Evolutionary conservation across 2,797 vertebrate species (phyloP), one percentile per base, ranked within the genome.

Genomic region (Spondyliosoma cantharus): DNA sequence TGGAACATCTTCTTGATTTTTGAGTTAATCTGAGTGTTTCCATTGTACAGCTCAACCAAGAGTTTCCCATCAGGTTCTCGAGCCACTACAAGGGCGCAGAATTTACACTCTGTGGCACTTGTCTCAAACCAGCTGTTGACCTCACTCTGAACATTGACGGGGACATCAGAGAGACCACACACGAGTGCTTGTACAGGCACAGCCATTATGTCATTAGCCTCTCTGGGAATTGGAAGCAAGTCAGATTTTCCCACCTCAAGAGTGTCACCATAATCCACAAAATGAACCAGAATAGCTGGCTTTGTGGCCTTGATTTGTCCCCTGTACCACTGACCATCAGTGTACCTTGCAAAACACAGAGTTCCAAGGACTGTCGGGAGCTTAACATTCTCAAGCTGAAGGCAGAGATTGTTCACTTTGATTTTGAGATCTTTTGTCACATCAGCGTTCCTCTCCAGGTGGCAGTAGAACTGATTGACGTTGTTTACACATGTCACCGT

Each of bases 261-360:
- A 14, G 93, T 96, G 87, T 99, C 96, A 0, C 98, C 98, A 83
- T 97, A 99, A 92, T 99, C 98, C 84, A 99, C 97, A 95, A 99
- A 99, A 62, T 97, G 95, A 25, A 98, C 94, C 50, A 93, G 75
- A 19, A 90, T 81, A 0, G 81, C 91, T 11, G 96, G 93, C 0
- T 93, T 89, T 85, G 84, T 91, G 70, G 93, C 92, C 54, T 76
- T 92, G 72, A 97, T 93, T 61, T 96, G 85, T 37, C 95, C 97
- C 68, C 98, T 96, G 50, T 98, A 98, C 98, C 98, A 99, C 43
- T 94, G 90, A 42, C 94, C 93, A 82, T 99, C 96, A 0, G 88
- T 95, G 76, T 97, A 97, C 83, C 93, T 97, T 2, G 96, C 97
- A 88, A 99, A 96, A 86, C 96, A 99, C 87, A 97, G 78, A 3